Conservation (phyloP, 2,888 invertebrate genomes). For the Poecilus cupreus region DNA sequence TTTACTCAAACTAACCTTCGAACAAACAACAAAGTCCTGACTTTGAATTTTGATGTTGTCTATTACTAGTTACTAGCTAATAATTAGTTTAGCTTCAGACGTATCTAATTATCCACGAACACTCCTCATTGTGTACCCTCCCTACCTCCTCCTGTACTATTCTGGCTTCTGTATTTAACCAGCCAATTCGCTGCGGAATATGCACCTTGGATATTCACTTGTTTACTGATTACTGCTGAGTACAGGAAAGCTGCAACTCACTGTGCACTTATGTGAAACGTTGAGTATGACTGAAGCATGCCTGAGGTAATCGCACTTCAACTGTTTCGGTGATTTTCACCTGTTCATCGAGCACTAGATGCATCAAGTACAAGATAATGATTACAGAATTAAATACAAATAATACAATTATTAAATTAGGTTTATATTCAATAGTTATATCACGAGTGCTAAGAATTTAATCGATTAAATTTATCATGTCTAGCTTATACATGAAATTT, state of each 20-base stretch:
- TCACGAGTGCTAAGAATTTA: no score
- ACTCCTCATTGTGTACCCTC: not conserved
- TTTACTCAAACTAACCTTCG: no score
- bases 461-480: no score
- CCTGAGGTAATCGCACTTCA: not conserved
- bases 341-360: not conserved
- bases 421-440: no score
- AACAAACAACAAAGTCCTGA: not conserved
- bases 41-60: not conserved
- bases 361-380: no score
- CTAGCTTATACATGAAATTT: no score
- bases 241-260: not conserved
- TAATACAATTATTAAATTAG: no score
- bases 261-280: not conserved
- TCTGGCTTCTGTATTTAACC: not conserved
- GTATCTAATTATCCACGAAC: slow-evolving; percentile 33
- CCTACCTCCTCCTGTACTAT: no score
- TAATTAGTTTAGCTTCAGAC: slow-evolving; percentile 45
- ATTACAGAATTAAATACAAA: no score
- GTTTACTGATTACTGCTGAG: slow-evolving; percentile 35
- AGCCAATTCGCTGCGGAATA: not conserved
- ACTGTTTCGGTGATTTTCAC: not conserved
- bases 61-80: slow-evolving; percentile 9
- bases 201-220: slow-evolving; percentile 10
- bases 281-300: not conserved